phyloP scores from a whole-genome alignment of 2,113 vertebrate genomes.

The Ramphastos sulfuratus region DNA sequence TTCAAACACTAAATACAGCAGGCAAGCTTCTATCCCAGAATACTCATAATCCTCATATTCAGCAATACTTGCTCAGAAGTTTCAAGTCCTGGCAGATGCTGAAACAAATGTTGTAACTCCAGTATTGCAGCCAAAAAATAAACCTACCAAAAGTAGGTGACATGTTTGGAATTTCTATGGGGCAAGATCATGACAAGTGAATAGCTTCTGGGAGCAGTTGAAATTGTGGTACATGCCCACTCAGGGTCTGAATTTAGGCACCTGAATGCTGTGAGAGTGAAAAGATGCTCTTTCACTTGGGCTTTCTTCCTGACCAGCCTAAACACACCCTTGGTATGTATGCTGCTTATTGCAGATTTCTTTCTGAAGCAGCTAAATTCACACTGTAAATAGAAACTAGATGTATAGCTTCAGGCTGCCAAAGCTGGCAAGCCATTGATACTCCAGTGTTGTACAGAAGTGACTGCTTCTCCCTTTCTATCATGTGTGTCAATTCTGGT shows the following conservation, averaged over 20 bases:
- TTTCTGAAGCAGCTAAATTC: not conserved
- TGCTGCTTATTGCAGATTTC: not conserved
- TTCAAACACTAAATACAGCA: not conserved
- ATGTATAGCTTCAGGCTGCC: not conserved
- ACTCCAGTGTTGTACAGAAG: not conserved
- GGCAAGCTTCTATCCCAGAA: not conserved
- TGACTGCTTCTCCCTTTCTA: not conserved
- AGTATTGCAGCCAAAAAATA: not conserved
- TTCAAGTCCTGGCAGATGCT: not conserved
- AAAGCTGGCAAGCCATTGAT: not conserved
- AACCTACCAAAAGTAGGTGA: not conserved
- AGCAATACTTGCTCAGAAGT: not conserved
- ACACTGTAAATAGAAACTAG: not conserved
- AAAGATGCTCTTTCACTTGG: not conserved
- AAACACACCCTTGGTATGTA: not conserved
- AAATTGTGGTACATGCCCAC: rapidly evolving
- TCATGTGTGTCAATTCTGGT: not conserved
- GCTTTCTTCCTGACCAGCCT: not conserved
- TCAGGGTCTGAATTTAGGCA: not conserved
- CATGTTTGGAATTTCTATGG: not conserved
- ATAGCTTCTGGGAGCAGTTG: not conserved
- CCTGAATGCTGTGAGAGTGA: not conserved
- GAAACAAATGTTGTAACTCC: not conserved
- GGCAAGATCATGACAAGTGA: not conserved
- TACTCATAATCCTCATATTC: not conserved